A percentile compares a stretch with the other conserved stretches of the same genome.
These are phyloP conservation scores for Petrolisthes cinctipes DNA, from an alignment of 2,888 invertebrate species.

Conservation along the genomic window DNA sequence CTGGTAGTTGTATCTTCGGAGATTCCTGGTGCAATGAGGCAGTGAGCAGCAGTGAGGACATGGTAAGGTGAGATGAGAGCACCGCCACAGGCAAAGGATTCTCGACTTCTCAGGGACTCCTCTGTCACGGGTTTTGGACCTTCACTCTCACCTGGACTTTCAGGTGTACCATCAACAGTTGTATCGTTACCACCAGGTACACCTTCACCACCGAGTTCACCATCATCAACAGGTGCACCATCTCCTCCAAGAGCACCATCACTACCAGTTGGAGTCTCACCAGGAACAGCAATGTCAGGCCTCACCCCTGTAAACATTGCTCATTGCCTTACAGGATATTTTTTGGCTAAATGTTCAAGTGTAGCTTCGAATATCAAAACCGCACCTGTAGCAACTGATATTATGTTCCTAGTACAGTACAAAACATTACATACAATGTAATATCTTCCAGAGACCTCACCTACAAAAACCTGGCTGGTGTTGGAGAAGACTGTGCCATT, in stretches of 20 bases:
- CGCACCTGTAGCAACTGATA: neutral
- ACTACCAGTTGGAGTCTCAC: neutral
- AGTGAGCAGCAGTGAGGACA: slow-evolving; percentile 42
- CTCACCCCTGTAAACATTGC: no score
- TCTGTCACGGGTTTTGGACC: slow-evolving; percentile 32
- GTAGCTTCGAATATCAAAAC: neutral
- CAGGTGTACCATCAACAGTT: neutral
- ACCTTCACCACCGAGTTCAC: neutral
- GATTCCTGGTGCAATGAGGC: slow-evolving; percentile 14
- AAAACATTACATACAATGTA: neutral
- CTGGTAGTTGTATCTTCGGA: neutral
- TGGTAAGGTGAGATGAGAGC: slow-evolving; percentile 47
- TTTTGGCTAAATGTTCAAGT: neutral
- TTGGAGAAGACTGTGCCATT: neutral
- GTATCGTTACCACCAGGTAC: neutral
- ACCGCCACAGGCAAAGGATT: slow-evolving; percentile 38
- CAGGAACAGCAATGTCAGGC: no score
- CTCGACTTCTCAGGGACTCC: slow-evolving; percentile 8
- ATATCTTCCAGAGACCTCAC: no score
- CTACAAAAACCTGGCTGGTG: neutral
- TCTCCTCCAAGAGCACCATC: neutral
- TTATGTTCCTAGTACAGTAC: neutral
- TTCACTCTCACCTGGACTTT: neutral
- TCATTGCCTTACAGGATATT: no score
- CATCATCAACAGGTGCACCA: neutral